Conservation (phyloP, 2,888 invertebrate genomes). For the Belgica antarctica region DNA sequence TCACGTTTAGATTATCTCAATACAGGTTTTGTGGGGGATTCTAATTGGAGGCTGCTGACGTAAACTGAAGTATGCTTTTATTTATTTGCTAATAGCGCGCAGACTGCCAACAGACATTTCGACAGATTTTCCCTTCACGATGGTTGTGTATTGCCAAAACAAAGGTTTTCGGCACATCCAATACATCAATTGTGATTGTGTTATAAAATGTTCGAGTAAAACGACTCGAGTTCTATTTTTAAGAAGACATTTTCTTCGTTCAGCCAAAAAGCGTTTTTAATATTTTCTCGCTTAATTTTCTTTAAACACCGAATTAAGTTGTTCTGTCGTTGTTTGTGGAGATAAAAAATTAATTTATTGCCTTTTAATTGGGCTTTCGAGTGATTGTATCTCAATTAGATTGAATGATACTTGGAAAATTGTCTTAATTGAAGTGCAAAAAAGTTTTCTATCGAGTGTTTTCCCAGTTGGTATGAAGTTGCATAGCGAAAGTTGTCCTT, state of each 20-base stretch:
- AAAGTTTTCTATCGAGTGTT: conserved; percentile 6
- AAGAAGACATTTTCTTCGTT: neutral
- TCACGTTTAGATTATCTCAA: neutral
- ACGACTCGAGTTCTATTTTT: conserved; percentile 13
- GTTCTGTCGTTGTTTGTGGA: neutral
- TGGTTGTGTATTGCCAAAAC: no score
- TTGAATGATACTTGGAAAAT: no score
- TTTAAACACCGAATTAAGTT: neutral
- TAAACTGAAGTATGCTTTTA: neutral
- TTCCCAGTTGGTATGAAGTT: conserved; percentile 5
- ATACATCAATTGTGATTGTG: neutral
- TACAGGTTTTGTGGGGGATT: neutral
- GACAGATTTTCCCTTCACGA: neutral
- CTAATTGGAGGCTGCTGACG: no score
- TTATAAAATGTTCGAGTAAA: conserved; percentile 1
- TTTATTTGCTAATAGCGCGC: neutral
- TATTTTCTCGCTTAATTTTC: conserved; percentile 50
- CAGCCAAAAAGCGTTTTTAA: neutral
- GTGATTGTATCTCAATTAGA: conserved; percentile 7
- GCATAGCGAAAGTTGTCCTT: no score
- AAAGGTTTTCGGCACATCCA: neutral
- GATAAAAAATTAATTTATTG: neutral
- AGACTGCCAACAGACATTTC: neutral
- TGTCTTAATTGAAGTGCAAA: neutral
- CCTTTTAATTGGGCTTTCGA: neutral